Base-by-base conservation (phyloP, 2,888 invertebrate species). In the Drosophila tripunctata region DNA sequence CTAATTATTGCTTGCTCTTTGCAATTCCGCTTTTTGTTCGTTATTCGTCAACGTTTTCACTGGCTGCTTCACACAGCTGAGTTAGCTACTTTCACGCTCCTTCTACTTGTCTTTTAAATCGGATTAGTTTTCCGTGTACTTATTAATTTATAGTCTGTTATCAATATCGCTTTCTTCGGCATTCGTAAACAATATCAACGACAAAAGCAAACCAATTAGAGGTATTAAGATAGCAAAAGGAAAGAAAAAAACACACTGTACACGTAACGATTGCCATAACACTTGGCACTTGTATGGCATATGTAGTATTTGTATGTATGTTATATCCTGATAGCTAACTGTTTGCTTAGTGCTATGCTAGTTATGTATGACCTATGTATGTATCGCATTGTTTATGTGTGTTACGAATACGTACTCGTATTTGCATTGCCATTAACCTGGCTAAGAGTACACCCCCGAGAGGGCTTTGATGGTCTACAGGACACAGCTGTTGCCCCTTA, bases 401-500 rank as follows among this genome's bases (percentile, higher is more conserved):
- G 12, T 12, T 17, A 31, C 50, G 33, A 27, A 51, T 38, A 48
- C 35, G 22, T 31, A 8, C 31, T 8, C n/a, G 48, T 40, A 51
- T 40, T 40, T 51, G 51, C 38, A 51, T 40, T 64, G 64, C 64
- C 55, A 64, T 72, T 75, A 72, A 69, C 58, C 64, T 48, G 55
- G 33, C 30, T 44, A 40, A n/a, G 47, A 17, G 35, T 22, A 45
- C 35, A 43, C 40, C 38, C 24, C 35, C 35, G 38, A 50, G 41
- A 22, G 47, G 33, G 52, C 22, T 48, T 19, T 41, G 40, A 47
- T 62, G 48, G 48, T 48, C 52, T 30, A 8, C 50, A 31, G 50
- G 31, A 24, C 56, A 24, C 80, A 80, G 72, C 87, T 78, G 80
- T 62, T 65, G 57, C 57, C 66, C 51, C 48, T 61, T 15, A 52